These are phyloP conservation scores for Nomada ruficornis DNA, from an alignment of 2,888 invertebrate species.

Conservation along the genomic window DNA sequence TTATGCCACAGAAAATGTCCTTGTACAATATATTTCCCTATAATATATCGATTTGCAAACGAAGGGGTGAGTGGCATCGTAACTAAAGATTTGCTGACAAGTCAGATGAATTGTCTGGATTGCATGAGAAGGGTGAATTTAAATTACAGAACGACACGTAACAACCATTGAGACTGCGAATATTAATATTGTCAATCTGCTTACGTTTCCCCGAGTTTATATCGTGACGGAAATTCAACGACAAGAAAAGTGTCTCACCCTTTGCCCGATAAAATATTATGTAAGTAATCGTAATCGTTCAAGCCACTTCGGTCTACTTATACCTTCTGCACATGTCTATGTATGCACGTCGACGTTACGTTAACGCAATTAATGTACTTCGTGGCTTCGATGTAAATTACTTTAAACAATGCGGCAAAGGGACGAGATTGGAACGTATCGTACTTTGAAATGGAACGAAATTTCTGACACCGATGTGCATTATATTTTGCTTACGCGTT, in stretches of 20 bases:
- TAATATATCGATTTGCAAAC: not conserved
- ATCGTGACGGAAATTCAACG: slow-evolving; percentile 3
- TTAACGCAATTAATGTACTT: slow-evolving; percentile 14
- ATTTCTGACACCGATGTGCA: not conserved
- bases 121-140: not conserved
- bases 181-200: slow-evolving; percentile 10
- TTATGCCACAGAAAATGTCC: no score
- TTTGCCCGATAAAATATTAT: not conserved
- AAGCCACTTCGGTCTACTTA: not conserved
- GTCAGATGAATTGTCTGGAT: not conserved
- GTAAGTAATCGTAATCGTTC: not conserved
- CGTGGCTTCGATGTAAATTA: not conserved
- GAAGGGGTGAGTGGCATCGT: not conserved
- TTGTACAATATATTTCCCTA: no score
- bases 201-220: slow-evolving; percentile 4
- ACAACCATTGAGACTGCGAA: slow-evolving; percentile 1
- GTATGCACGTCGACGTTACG: not conserved
- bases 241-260: not conserved
- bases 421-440: not conserved
- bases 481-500: slow-evolving; percentile 15
- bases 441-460: not conserved
- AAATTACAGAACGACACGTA: slow-evolving; percentile 11
- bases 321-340: not conserved
- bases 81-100: slow-evolving; percentile 1
- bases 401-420: not conserved